Base-by-base conservation (phyloP, 1,140 invertebrate species). In the Caenorhabditis brenneri region DNA sequence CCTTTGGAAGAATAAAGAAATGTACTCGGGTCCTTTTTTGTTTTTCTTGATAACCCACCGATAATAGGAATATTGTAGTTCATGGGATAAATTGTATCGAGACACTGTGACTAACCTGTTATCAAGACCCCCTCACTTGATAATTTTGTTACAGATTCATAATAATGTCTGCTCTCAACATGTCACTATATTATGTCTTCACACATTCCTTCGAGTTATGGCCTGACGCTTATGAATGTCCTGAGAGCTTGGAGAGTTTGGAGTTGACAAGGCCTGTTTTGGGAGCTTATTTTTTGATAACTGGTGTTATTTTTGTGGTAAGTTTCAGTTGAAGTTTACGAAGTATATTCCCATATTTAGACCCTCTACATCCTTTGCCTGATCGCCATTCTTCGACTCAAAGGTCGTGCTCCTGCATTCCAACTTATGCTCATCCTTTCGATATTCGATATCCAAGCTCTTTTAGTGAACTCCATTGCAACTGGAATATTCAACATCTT, bases 281-380 rank as follows among this genome's bases (percentile, higher is more conserved):
- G 2, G 58, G 58, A 31, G 1, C 22, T 3, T 60, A 60, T 36
- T 60, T 60, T 31, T 16, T 31, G 2, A 1, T 60, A 16, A 16
- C 29, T 0, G 58, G 58, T 19, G 1, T 33, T 19, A 10, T 31
- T 19, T 60, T 60, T 60, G n/a, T n/a, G n/a, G n/a, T n/a, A n/a
- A n/a, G n/a, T n/a, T n/a, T n/a, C n/a, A n/a, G n/a, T n/a, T n/a
- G n/a, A n/a, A n/a, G n/a, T n/a, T n/a, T n/a, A n/a, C n/a, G n/a
- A n/a, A n/a, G n/a, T 58, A 10, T 83, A 83, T 74, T 27, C 42
- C 29, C 19, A 39, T 36, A 55, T 80, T 31, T 46, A 95, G 27
- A 98, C 98, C 87, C 94, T 96, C 95, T 98, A 93, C 33, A 10
- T 78, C 55, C 9, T 46, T n/a, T 83, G 83, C 51, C 24, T 84